A percentile compares a stretch with the other conserved stretches of the same genome.
Evolutionary conservation across 1,140 invertebrate genomes (phyloP).

Genomic region (Homarus americanus): DNA sequence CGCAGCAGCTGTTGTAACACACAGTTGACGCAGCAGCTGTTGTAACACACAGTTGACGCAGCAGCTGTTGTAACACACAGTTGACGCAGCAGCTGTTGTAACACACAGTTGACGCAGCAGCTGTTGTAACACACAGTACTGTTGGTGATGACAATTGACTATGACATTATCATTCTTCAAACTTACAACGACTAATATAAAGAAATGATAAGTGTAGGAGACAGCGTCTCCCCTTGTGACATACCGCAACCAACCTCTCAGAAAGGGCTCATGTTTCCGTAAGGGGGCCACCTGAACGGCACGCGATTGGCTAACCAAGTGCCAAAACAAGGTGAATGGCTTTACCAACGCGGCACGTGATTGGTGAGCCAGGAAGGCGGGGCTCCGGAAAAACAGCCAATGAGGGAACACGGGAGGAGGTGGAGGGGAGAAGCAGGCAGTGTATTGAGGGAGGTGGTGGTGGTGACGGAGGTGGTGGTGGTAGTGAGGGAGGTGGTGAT

Average conservation of each 20-base stretch:
- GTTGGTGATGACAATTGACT: no score
- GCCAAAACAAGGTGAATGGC: no score
- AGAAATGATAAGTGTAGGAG: background rate
- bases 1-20: background rate
- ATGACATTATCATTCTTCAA: background rate
- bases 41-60: background rate
- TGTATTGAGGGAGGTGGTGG: conserved; percentile 21
- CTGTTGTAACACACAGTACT: no score
- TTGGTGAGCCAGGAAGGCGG: conserved; percentile 47
- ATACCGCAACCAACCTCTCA: conserved; percentile 56
- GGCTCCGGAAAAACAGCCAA: conserved; percentile 46
- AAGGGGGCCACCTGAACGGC: conserved; percentile 50
- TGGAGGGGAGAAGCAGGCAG: conserved; percentile 4
- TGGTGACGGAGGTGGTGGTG: background rate
- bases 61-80: background rate
- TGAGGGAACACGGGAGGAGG: background rate
- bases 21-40: no score
- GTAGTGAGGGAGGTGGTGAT: conserved; percentile 22
- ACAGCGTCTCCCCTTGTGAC: conserved; percentile 17
- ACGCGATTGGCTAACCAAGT: background rate
- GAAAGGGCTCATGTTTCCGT: conserved; percentile 68
- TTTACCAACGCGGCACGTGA: background rate
- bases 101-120: background rate
- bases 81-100: background rate
- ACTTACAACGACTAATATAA: background rate